These are phyloP conservation scores for Chaetogeoica ovagalla DNA, from an alignment of 2,888 invertebrate species.

Conservation along the genomic window DNA sequence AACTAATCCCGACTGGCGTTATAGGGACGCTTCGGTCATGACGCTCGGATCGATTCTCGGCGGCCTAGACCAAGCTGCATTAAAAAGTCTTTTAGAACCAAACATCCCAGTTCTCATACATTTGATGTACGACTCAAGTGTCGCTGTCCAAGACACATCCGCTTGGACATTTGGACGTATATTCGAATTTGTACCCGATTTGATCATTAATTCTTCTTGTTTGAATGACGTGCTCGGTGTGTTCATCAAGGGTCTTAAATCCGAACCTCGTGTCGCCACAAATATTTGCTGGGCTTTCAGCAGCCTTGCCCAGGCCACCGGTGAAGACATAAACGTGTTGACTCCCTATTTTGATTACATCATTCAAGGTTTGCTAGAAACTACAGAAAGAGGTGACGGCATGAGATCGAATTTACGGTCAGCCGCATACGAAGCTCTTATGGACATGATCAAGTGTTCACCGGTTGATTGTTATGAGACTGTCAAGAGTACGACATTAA, in stretches of 20 bases:
- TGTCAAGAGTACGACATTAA: conserved; percentile 95
- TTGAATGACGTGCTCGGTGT: conserved; percentile 79
- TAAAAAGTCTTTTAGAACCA: conserved; percentile 92
- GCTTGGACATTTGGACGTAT: conserved; percentile 99
- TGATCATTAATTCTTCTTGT: conserved; percentile 78
- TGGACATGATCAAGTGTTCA: conserved; percentile 99
- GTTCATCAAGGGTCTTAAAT: conserved; percentile 81
- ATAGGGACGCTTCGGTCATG: conserved; percentile 96
- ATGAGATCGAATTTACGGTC: conserved; percentile 84
- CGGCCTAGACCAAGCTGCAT: conserved; percentile 78
- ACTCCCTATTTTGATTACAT: conserved; percentile 93
- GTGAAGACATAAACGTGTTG: conserved; percentile 74
- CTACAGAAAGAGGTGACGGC: conserved; percentile 92
- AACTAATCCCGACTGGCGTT: conserved; percentile 87
- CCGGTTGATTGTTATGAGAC: conserved; percentile 95
- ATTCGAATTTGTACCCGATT: conserved; percentile 95
- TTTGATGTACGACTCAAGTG: conserved; percentile 90
- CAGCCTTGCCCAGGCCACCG: conserved; percentile 91
- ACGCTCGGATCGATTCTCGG: conserved; percentile 89
- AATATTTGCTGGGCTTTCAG: conserved; percentile 99
- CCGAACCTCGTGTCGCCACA: conserved; percentile 94
- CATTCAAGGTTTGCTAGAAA: conserved; percentile 85
- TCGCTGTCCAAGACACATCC: conserved; percentile 93
- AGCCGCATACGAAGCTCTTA: conserved; percentile 97
- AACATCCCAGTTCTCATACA: conserved; percentile 95